Conservation (phyloP, 2,888 invertebrate species). For the Philhelius pedissequus region DNA sequence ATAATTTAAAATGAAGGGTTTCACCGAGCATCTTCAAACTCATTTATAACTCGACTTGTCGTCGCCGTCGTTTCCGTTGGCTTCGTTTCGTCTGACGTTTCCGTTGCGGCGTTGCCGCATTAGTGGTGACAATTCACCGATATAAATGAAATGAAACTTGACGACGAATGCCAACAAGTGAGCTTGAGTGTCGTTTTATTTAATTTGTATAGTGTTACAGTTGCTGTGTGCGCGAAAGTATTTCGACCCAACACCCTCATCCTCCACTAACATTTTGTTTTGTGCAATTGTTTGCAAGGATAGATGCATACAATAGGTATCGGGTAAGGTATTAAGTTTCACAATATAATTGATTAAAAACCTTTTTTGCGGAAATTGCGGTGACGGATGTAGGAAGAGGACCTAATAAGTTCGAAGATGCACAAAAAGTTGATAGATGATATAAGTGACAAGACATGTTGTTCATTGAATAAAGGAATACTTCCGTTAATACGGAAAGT, state of each 20-base stretch:
- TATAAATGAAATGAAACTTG: constrained; percentile 61
- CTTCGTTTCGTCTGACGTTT: neutral
- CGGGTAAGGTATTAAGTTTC: constrained; percentile 30
- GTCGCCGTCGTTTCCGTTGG: neutral
- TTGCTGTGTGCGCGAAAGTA: constrained; percentile 28
- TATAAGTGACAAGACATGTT: neutral
- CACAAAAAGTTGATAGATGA: neutral
- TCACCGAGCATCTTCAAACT: constrained; percentile 19
- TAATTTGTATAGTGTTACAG: constrained; percentile 55
- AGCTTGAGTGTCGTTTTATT: constrained; percentile 66
- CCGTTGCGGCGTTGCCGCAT: constrained; percentile 18
- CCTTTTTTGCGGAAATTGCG: constrained; percentile 21
- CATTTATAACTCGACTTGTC: constrained; percentile 55
- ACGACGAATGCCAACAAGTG: constrained; percentile 60
- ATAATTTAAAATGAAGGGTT: constrained; percentile 41
- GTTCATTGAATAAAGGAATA: no score
- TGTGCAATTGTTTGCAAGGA: neutral
- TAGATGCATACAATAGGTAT: no score
- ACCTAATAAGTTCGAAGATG: neutral
- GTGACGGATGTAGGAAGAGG: neutral
- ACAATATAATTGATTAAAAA: constrained; percentile 58
- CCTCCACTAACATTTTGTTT: neutral
- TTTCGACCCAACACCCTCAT: neutral
- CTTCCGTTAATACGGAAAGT: no score
- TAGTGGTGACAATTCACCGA: constrained; percentile 59